phyloP scores from a whole-genome alignment of 2,113 vertebrate species.

The Electrona antarctica region DNA sequence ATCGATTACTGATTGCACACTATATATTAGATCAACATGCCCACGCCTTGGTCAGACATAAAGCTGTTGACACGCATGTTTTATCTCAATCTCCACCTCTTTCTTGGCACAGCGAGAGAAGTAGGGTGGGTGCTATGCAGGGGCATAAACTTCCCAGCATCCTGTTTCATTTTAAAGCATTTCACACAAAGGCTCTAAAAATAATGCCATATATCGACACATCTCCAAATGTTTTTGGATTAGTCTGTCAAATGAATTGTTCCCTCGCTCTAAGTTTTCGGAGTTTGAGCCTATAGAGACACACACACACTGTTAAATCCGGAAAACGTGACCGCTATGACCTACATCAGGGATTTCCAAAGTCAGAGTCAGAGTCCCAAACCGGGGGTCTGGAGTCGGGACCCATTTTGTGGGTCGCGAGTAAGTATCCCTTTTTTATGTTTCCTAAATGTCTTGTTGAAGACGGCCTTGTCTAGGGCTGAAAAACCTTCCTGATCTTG shows the following conservation, averaged over 20 bases:
- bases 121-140: conserved; percentile 49
- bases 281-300: conserved; percentile 36
- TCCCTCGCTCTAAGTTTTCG: conserved; percentile 46
- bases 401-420: too few relatives aligned
- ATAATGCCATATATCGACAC: conserved; percentile 66
- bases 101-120: conserved; percentile 52
- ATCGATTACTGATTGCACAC: conserved; percentile 25
- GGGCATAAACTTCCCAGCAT: conserved; percentile 71
- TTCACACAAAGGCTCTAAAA: conserved; percentile 75
- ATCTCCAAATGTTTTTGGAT: conserved; percentile 56
- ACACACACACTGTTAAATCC: neutral
- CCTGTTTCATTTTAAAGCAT: conserved; percentile 78
- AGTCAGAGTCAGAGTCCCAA: too few relatives aligned
- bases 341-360: too few relatives aligned
- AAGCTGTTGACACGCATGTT: conserved; percentile 48
- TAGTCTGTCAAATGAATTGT: conserved; percentile 65
- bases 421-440: too few relatives aligned
- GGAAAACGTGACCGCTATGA: too few relatives aligned
- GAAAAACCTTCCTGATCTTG: too few relatives aligned
- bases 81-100: conserved; percentile 54
- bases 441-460: too few relatives aligned
- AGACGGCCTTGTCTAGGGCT: too few relatives aligned
- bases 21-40: conserved; percentile 17
- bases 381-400: too few relatives aligned
- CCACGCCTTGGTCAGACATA: conserved; percentile 23